Base-by-base conservation (phyloP, 2,113 vertebrate genomes). In the Lutjanus erythropterus region DNA sequence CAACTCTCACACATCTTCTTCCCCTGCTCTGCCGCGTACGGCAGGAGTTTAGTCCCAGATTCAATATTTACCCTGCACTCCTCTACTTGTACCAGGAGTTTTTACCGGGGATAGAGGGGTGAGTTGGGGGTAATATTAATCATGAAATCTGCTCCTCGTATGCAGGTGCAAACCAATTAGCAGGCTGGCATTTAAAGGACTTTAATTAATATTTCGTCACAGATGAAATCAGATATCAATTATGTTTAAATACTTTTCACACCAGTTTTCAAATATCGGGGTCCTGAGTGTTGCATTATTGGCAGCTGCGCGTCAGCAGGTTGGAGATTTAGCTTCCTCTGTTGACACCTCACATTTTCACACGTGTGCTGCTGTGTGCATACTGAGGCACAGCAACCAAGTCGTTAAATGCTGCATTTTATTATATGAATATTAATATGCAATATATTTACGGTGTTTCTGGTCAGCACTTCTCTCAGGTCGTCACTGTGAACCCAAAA, bases 61-160 rank as follows among this genome's bases (percentile, higher is more conserved):
- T 97, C 97, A 99, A 99, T 99, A 99, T 99, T 99, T 99, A 98
- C 97, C 96, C 96, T 97, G 96, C 96, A 96, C 97, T 98, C 96
- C 96, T 96, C 95, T 96, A 96, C 97, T 97, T 96, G 96, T 96
- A 96, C 92, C 71, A 21, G 85, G 96, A 94, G 96, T 96, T 96
- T 96, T 96, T 95, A 89, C 94, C 94, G 91, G 92, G 94, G 94
- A 97, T 96, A 95, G 94, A 94, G 95, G 93, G 90, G 84, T 86
- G 83, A 85, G 89, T 58, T 16, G 71, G 93, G 94, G 94, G 94
- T 94, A 90, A 94, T 95, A 95, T 96, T 97, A 91, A 95, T 94
- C 91, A 92, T 78, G 86, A 91, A 94, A 96, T 94, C 95, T 97
- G 96, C 91, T 95, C 93, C 94, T 95, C 93, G 89, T 92, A 95